Evolutionary conservation across 2,888 invertebrate species (phyloP).

Genomic region (Leuctra nigra): DNA sequence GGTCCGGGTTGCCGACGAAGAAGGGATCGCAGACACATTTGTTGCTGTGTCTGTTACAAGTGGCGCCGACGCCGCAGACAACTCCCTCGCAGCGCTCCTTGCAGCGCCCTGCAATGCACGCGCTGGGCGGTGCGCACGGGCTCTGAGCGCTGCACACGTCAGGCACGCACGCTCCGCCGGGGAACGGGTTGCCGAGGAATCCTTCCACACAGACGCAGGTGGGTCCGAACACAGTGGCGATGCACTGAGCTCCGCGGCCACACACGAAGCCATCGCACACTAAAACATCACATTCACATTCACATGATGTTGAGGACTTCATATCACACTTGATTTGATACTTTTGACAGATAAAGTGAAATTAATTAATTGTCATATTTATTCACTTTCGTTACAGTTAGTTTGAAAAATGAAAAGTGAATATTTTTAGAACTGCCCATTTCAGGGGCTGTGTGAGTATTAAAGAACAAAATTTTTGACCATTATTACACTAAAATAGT

Average conservation of each 20-base stretch:
- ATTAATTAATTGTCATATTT: too few species aligned
- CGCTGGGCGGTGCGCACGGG: conserved; percentile 70
- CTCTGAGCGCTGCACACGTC: conserved; percentile 73
- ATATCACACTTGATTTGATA: too few species aligned
- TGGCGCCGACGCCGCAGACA: conserved; percentile 82
- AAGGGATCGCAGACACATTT: conserved; percentile 82
- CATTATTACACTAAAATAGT: too few species aligned
- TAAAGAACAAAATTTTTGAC: too few species aligned
- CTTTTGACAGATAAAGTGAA: too few species aligned
- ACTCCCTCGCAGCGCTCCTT: conserved; percentile 82
- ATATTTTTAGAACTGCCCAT: too few species aligned
- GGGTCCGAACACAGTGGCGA: conserved; percentile 74
- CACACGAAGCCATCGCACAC: conserved; percentile 72
- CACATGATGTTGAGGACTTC: too few species aligned
- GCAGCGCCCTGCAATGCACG: conserved; percentile 82
- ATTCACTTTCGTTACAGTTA: too few species aligned
- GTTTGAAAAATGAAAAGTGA: too few species aligned
- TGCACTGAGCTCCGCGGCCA: conserved; percentile 76
- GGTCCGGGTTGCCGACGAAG: conserved; percentile 82
- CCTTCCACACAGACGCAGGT: conserved; percentile 86
- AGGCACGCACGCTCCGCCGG: conserved; percentile 75
- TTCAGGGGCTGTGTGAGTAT: too few species aligned
- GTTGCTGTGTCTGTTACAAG: conserved; percentile 71
- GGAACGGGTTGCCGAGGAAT: conserved; percentile 84
- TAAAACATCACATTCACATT: too few species aligned